Conservation (phyloP, 2,797 vertebrate genomes). For the Phalloptychus januarius region DNA sequence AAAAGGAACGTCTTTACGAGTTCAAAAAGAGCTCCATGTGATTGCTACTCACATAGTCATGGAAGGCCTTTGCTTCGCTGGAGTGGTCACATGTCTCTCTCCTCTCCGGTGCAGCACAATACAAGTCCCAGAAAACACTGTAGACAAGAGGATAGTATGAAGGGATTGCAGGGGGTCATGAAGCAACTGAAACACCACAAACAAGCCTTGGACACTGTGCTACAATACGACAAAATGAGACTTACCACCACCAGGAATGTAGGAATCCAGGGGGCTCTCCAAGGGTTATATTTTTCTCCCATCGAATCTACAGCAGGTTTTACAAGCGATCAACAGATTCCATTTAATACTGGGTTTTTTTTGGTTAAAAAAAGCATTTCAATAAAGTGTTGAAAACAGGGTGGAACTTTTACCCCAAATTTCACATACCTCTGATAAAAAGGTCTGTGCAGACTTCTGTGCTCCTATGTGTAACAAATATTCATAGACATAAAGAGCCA, state of each 20-base stretch:
- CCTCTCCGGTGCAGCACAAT: constrained; percentile 98
- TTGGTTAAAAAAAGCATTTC: not conserved
- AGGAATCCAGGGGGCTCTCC: constrained; percentile 97
- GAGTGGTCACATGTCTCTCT: constrained; percentile 99
- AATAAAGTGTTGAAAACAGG: not conserved
- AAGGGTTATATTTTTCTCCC: constrained; percentile 98
- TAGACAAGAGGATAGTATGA: constrained; percentile 52
- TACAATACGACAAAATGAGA: constrained; percentile 40
- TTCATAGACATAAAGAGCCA: constrained; percentile 97
- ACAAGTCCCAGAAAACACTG: constrained; percentile 99
- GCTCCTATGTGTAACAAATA: constrained; percentile 98
- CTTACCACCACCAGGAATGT: constrained; percentile 99
- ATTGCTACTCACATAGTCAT: constrained; percentile 93
- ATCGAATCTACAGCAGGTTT: constrained; percentile 87
- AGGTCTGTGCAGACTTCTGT: constrained; percentile 99
- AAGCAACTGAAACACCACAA: constrained; percentile 42
- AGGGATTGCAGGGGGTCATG: not conserved
- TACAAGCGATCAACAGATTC: not conserved
- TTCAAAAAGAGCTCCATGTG: constrained; percentile 35
- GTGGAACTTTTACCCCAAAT: constrained; percentile 28
- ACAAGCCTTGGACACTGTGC: constrained; percentile 39
- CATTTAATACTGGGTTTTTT: not conserved
- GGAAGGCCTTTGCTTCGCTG: constrained; percentile 99
- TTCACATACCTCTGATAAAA: constrained; percentile 93
- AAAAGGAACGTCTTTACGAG: not conserved